Evolutionary conservation across 2,888 invertebrate species (phyloP).

Genomic region (Drosophila cognata): DNA sequence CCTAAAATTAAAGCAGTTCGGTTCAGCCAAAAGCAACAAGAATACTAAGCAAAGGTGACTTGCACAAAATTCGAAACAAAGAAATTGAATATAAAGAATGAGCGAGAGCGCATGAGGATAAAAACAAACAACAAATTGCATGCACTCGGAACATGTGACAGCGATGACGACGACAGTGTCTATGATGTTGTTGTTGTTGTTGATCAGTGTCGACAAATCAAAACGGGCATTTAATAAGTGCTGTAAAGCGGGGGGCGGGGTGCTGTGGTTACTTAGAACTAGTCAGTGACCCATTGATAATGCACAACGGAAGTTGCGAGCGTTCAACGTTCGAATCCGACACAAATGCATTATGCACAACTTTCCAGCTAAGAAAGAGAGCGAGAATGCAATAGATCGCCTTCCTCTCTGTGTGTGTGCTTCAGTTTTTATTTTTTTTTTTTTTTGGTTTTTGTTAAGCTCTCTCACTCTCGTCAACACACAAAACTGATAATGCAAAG

Average conservation of each 20-base stretch:
- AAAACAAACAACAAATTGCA: constrained; percentile 42
- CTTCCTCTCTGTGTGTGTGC: constrained; percentile 2
- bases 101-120: constrained; percentile 22
- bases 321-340: constrained; percentile 27
- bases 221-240: background rate
- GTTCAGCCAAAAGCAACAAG: constrained; percentile 30
- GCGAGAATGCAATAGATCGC: constrained; percentile 17
- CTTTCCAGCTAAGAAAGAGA: constrained; percentile 13
- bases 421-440: constrained; percentile 6
- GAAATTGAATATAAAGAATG: constrained; percentile 41
- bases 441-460: background rate
- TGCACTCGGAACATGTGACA: constrained; percentile 68
- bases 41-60: constrained; percentile 67
- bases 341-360: constrained; percentile 25
- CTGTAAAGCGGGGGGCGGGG: background rate
- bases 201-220: constrained; percentile 36
- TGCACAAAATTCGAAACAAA: constrained; percentile 75
- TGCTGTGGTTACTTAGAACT: constrained; percentile 12
- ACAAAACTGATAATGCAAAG: constrained; percentile 44
- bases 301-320: constrained; percentile 62
- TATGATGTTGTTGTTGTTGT: constrained; percentile 13
- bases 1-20: constrained; percentile 62
- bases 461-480: background rate
- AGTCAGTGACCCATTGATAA: constrained; percentile 73
- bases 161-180: constrained; percentile 63